Percentiles rank a stretch among this genome's conserved stretches.
Evolutionary conservation across 2,888 invertebrate genomes (phyloP).

Genomic region (Tolmerus cingulatus): DNA sequence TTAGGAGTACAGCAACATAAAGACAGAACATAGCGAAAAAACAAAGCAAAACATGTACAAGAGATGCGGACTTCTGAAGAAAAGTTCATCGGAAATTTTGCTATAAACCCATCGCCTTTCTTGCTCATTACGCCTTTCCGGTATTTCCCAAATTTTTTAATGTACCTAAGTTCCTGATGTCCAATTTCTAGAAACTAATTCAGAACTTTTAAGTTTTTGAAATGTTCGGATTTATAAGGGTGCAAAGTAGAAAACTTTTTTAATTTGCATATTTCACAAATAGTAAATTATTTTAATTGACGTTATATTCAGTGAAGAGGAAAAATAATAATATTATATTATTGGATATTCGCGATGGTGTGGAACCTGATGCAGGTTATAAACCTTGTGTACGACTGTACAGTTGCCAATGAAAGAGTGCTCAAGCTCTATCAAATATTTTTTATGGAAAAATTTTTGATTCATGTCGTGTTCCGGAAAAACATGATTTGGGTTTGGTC

Average conservation of each 20-base stretch:
- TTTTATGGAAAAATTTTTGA: background rate
- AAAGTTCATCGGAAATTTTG: slow-evolving; percentile 17
- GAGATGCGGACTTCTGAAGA: background rate
- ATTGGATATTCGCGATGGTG: background rate
- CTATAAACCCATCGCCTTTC: background rate
- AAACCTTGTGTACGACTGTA: background rate
- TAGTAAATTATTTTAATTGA: background rate
- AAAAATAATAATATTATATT: background rate
- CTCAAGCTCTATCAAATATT: background rate
- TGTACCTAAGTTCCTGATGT: background rate
- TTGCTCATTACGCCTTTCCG: background rate
- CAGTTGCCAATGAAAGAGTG: background rate
- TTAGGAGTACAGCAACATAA: background rate
- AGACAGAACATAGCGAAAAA: no score
- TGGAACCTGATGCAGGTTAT: background rate
- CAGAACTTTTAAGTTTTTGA: slow-evolving; percentile 17
- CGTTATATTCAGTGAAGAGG: background rate
- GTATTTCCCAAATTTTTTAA: background rate
- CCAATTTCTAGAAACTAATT: slow-evolving; percentile 7
- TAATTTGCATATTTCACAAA: slow-evolving; percentile 22
- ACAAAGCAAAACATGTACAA: background rate
- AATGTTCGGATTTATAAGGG: slow-evolving; percentile 17
- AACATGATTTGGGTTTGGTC: background rate
- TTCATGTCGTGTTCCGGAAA: background rate
- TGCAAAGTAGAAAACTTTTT: slow-evolving; percentile 33